Evolutionary conservation across 2,888 invertebrate species (phyloP).

Genomic region (Metallyticus violacea): DNA sequence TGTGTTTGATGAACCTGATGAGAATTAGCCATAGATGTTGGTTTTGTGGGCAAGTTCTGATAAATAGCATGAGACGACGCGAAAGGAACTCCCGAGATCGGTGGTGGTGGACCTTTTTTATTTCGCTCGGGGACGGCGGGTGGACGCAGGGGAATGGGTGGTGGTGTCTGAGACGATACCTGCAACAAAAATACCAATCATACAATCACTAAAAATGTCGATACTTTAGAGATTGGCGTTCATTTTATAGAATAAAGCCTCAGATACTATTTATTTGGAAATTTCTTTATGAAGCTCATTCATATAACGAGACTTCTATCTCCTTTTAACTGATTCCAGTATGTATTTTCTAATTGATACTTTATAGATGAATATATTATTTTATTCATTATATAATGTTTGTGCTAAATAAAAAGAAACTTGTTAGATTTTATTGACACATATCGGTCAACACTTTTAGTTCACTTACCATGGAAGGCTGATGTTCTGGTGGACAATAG

Average conservation of each 20-base stretch:
- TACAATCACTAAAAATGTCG: too few species aligned
- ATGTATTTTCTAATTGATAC: too few species aligned
- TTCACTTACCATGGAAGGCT: slow-evolving; percentile 5
- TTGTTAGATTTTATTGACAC: too few species aligned
- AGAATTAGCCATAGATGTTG: background rate
- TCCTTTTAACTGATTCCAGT: too few species aligned
- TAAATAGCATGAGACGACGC: background rate
- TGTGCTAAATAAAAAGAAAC: too few species aligned
- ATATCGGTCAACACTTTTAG: background rate
- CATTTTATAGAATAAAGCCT: too few species aligned
- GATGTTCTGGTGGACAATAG: slow-evolving; percentile 13
- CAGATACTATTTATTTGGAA: too few species aligned
- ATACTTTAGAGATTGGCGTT: too few species aligned
- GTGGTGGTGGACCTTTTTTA: slow-evolving; percentile 24
- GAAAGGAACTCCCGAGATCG: background rate
- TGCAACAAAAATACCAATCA: background rate
- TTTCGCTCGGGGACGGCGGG: slow-evolving; percentile 28
- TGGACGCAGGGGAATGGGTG: slow-evolving; percentile 12
- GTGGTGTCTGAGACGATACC: slow-evolving; percentile 14
- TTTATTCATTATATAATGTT: too few species aligned
- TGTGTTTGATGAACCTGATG: slow-evolving; percentile 17
- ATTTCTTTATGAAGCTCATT: too few species aligned
- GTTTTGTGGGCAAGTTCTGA: background rate
- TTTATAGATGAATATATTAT: too few species aligned
- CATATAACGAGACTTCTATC: too few species aligned